Conservation (phyloP, 2,888 invertebrate genomes). For the Mythimna loreyi region DNA sequence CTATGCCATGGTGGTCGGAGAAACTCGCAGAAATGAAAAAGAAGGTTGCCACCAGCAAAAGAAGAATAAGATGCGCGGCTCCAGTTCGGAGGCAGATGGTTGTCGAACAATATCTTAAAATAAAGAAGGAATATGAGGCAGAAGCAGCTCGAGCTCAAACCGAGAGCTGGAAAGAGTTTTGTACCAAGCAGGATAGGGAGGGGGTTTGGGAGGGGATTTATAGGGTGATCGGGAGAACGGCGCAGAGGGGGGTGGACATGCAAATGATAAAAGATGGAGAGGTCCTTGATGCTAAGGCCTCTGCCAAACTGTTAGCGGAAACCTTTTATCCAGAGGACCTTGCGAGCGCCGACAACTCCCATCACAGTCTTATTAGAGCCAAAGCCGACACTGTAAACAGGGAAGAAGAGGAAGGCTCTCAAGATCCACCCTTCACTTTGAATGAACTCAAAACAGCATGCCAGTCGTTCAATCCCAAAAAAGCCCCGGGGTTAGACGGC, state of each 20-base stretch:
- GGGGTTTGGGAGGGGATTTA: too few species aligned
- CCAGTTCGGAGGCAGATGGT: slow-evolving; percentile 29
- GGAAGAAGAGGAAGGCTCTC: neutral
- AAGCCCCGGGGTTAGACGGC: neutral
- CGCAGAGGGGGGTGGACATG: neutral
- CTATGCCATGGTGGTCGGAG: slow-evolving; percentile 3
- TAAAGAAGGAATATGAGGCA: slow-evolving; percentile 36
- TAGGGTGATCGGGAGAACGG: slow-evolving; percentile 14
- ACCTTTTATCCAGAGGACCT: neutral
- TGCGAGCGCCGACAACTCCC: neutral
- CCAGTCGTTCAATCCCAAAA: neutral
- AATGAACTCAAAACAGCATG: neutral
- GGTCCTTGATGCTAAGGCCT: neutral
- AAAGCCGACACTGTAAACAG: neutral
- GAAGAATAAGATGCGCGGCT: neutral
- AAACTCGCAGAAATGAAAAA: neutral
- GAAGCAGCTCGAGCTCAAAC: slow-evolving; percentile 39
- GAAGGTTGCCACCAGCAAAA: neutral
- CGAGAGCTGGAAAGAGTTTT: slow-evolving; percentile 57
- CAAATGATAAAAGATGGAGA: neutral
- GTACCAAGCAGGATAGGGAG: slow-evolving; percentile 42
- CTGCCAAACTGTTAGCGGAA: neutral
- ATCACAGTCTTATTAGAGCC: neutral
- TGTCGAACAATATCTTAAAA: slow-evolving; percentile 28
- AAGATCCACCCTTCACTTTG: neutral